Base-by-base conservation (phyloP, 2,888 invertebrate species). In the Endotricha flammealis region DNA sequence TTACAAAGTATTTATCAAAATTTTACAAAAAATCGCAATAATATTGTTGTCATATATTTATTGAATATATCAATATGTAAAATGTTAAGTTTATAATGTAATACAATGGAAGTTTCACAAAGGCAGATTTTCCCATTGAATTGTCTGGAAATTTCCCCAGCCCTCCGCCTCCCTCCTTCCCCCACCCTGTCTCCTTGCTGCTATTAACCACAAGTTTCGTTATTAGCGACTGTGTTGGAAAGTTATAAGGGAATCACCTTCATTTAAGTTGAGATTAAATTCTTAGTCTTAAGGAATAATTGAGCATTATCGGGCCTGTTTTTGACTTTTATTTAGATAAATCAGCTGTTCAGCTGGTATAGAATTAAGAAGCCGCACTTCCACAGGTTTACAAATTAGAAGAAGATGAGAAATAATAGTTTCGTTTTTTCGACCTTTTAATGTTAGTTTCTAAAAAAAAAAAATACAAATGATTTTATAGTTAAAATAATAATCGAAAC, bases 201-300 rank as follows among this genome's bases (percentile, higher is more conserved):
- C 75, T 77, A 72, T 78, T 75, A 79, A 78, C 79, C 78, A 58
- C 80, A 81, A 82, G 80, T 81, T 82, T 79, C 70, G 78, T 80
- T 82, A 83, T 82, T 80, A 82, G 78, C 75, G 67, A 75, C 77
- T 78, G 67, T 71, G 78, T 72, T 68, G 64, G 66, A 76, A 83
- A 83, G 73, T 82, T 82, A 70, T 68, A 73, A 75, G 68, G 69
- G 74, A 81, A 81, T 81, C 75, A 78, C 80, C 76, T 80, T 75
- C 65, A 81, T 82, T 80, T 76, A 78, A 81, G 71, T 81, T 81
- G 61, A 72, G 74, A 79, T 83, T 77, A 77, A 79, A 79, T 79
- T 78, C 74, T 76, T 68, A 73, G 67, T 64, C 60, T 64, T 64
- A 67, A 66, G 67, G 60, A 73, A 71, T 71, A 68, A 65, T 56